Evolutionary conservation across 2,797 vertebrate genomes (phyloP).

Genomic region (Acrossocheilus wenchowensis): DNA sequence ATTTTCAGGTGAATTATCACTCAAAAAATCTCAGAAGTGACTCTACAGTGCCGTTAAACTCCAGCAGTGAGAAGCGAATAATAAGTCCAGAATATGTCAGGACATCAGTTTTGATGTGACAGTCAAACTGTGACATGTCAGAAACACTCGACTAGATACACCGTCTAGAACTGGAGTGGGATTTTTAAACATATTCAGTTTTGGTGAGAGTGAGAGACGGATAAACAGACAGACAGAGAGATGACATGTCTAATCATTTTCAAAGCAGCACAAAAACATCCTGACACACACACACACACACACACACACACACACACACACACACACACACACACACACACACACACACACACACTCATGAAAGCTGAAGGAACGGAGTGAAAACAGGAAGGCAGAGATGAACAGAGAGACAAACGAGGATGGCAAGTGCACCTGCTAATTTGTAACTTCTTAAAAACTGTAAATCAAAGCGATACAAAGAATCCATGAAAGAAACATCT

Average conservation of each 20-base stretch:
- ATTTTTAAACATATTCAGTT: not conserved
- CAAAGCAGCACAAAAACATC: constrained; percentile 16
- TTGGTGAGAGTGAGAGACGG: not conserved
- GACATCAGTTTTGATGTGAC: constrained; percentile 13
- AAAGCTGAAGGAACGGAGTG: not conserved
- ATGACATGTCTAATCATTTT: constrained; percentile 4
- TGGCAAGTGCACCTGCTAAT: not conserved
- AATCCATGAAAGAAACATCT: not conserved
- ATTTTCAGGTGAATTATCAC: not conserved
- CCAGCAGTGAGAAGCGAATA: not conserved
- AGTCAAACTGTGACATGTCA: constrained; percentile 11
- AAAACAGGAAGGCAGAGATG: not conserved
- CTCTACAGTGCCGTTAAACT: not conserved
- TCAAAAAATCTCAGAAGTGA: not conserved
- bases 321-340: constrained; percentile 1
- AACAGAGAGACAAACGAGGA: not conserved
- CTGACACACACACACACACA: constrained; percentile 5
- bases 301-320: not conserved
- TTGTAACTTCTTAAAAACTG: not conserved
- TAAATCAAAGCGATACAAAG: not conserved
- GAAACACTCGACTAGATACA: not conserved
- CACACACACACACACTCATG: not conserved
- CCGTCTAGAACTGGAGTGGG: not conserved
- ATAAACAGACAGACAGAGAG: not conserved
- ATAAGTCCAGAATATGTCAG: constrained; percentile 9